Base-by-base conservation (phyloP, 2,797 vertebrate genomes). In the Periophthalmus magnuspinnatus region DNA sequence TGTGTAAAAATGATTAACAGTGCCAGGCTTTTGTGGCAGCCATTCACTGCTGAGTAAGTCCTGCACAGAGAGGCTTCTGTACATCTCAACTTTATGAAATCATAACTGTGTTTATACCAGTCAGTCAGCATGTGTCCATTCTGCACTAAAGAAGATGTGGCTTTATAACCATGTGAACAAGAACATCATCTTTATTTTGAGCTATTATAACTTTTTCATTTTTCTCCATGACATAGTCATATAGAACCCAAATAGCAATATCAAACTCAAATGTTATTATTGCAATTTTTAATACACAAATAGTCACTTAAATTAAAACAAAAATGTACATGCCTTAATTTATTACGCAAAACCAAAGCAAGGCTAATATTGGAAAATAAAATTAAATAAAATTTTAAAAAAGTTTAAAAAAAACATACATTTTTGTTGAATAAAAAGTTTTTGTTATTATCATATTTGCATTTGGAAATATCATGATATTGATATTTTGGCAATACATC, bases 1-100 rank as follows among this genome's bases (percentile, higher is more conserved):
- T 92, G 92, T 90, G 91, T 94, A 93, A 94, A 97, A 95, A 95
- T 95, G 93, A 97, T 96, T 96, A 95, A 95, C 94, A 93, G 92
- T 87, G 92, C 82, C 92, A 87, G 91, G 92, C 93, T 91, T 86
- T 86, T 75, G 89, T 93, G 93, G 94, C 92, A 94, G 88, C 82
- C 81, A 91, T 94, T 93, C 91, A 92, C 52, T 67, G 2, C 47
- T 61, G 82, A 72, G 77, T 65, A 75, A 81, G 76, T 24, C 61
- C 72, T 64, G 75, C 74, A 67, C 33, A 22, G 67, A 19, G 61
- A 59, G 52, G 56, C 68, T 68, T 71, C 65, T 71, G 66, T 75
- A 71, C 63, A 6, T 69, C 32, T 52, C 62, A 52, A 24, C 57
- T 67, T 76, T 59, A 70, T 66, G 57, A 10, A 69, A 58, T 70